Conservation (phyloP, 2,113 vertebrate species). For the Tychaedon coryphoeus region DNA sequence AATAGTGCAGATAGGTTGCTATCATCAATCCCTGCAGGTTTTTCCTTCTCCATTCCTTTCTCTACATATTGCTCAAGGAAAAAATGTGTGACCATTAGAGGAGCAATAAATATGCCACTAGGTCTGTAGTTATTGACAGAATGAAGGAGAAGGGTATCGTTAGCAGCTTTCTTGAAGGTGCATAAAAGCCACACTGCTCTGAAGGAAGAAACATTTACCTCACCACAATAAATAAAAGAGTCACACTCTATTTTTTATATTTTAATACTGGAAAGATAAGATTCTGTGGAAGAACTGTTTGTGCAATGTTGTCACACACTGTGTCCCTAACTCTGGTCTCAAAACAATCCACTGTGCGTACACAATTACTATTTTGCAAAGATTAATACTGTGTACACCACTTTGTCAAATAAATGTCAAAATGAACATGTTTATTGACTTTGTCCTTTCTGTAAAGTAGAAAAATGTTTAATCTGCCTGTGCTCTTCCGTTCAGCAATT, state of each 20-base stretch:
- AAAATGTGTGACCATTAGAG: neutral
- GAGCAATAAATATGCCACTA: neutral
- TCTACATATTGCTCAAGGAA: neutral
- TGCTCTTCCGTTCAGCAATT: neutral
- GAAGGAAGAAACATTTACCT: constrained; percentile 38
- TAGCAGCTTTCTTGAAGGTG: neutral
- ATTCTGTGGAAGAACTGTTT: neutral
- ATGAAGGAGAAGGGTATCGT: neutral
- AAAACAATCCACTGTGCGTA: neutral
- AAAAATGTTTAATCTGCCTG: neutral
- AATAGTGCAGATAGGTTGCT: neutral
- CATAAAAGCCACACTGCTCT: neutral
- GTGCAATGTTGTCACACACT: neutral
- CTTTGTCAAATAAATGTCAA: constrained; percentile 17
- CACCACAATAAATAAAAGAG: neutral
- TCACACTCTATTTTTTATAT: neutral
- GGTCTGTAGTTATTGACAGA: neutral
- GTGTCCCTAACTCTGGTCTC: neutral
- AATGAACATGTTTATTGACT: neutral
- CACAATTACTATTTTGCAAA: neutral
- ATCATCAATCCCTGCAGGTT: neutral
- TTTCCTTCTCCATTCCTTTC: constrained; percentile 23
- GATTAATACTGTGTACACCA: neutral
- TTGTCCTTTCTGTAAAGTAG: neutral
- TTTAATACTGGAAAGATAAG: constrained; percentile 29